Base-by-base conservation (phyloP, 2,888 invertebrate genomes). In the Drosophila barbarae region DNA sequence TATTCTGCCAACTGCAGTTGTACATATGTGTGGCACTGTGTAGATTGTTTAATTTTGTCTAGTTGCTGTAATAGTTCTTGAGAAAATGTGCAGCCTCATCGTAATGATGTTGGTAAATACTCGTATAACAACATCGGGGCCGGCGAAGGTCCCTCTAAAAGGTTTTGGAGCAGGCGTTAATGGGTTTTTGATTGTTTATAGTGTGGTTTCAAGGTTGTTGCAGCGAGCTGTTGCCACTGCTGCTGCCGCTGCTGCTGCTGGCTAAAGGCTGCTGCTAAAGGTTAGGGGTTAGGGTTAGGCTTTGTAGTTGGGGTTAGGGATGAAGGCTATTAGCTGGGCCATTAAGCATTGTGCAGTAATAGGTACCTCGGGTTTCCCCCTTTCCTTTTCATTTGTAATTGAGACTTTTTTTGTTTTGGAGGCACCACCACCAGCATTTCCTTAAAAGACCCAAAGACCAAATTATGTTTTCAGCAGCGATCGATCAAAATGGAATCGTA, bases 1-100 rank as follows among this genome's bases (percentile, higher is more conserved):
- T 56, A 56, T 15, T 30, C 21, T 30, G 9, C 1, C 15, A 2
- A 15, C 36, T 21, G 4, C 32, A 28, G 23, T 49, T 36, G 35
- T 65, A n/a, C 30, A 32, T 26, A 21, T 38, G 38, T 54, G 34
- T 54, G 34, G 53, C 54, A 32, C 26, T 44, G 28, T 21, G 15
- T 30, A 28, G 50, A 70, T 42, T 76, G 79, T 82, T 74, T 84
- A 79, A 74, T 79, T 79, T 73, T 74, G 72, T 76, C 79, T 74
- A 82, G 82, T 84, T 75, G 64, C 73, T 58, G 66, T 78, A 81
- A 78, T 84, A 82, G 74, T 81, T 81, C 84, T 81, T 64, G 61
- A 54, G 79, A 81, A 81, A 85, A 72, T 84, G 59, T 84, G 81
- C 85, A 76, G 76, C 66, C 77, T 79, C 79, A 79, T 79, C 77